Percentiles rank a stretch among this genome's conserved stretches.
Evolutionary conservation across 2,888 invertebrate species (phyloP).

Genomic region (Archaeoteleia sp.): DNA sequence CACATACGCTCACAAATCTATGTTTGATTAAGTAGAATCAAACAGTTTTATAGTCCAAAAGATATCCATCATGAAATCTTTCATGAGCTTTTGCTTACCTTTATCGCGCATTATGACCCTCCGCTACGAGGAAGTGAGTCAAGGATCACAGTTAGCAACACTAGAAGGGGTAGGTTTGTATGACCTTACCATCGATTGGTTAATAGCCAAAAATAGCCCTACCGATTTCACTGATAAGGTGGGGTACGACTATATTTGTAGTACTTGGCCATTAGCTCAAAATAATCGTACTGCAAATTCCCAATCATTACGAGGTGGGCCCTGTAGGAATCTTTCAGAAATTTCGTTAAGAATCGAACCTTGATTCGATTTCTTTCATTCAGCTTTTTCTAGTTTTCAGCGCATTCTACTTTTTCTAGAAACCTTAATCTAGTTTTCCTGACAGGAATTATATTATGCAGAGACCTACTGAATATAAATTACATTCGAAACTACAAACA

Average conservation of each 20-base stretch:
- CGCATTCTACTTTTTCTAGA: no score
- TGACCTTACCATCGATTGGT: conserved; percentile 73
- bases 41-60: conserved; percentile 6
- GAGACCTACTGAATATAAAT: no score
- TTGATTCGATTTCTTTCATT: neutral
- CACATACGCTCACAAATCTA: conserved; percentile 10
- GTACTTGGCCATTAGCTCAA: conserved; percentile 23
- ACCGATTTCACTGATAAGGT: conserved; percentile 61
- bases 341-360: neutral
- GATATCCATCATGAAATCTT: conserved; percentile 34
- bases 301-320: conserved; percentile 21
- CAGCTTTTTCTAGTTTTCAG: no score
- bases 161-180: conserved; percentile 59
- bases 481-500: no score
- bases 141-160: conserved; percentile 62
- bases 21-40: conserved; percentile 18
- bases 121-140: conserved; percentile 59
- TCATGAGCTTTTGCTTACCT: conserved; percentile 37
- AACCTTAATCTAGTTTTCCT: no score
- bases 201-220: conserved; percentile 71
- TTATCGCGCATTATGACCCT: conserved; percentile 43
- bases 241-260: conserved; percentile 50
- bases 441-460: no score
- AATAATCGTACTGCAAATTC: conserved; percentile 12
- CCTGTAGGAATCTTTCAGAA: no score